Evolutionary conservation across 2,888 invertebrate genomes (phyloP), one percentile per base, ranked within the genome.

Genomic region (Erebia epiphron): DNA sequence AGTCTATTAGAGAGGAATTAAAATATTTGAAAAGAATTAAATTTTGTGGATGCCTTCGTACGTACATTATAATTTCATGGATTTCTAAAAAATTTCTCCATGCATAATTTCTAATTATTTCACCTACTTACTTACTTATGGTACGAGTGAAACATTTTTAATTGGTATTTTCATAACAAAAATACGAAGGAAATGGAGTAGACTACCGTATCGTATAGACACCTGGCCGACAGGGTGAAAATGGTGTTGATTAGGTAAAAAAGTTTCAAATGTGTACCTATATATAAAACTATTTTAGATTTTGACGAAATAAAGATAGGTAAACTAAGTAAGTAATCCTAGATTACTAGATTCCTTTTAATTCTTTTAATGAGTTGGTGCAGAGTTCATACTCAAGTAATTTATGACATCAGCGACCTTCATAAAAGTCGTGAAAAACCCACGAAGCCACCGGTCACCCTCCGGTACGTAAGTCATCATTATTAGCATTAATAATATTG

Each of bases 381-480:
- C 66, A 72, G 70, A 72, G 75, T 73, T 70, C 35, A 7, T 7
- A 35, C 35, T 35, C n/a, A n/a, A n/a, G n/a, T n/a, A 60, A 73
- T 73, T 72, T 67, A 79, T 81, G 80, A 81, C 79, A 80, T 81
- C 80, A 82, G 74, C 77, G 75, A 76, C 81, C 79, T 79, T 79
- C 79, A 76, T 72, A 71, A 77, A 76, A 75, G 73, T 74, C 72
- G 73, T 73, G 76, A 79, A 79, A 78, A 77, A 77, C 66, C 63
- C 74, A 72, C 73, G 71, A 76, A 73, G 75, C 69, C 70, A 67
- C 69, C 65, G 69, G 71, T 65, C 72, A 73, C 76, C 71, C 76
- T 74, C 70, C 56, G 72, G 68, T 74, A 73, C 73, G 74, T 79
- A 79, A 76, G 77, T 79, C 78, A 79, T 80, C 74, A 74, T 74